Base-by-base conservation (phyloP, 2,888 invertebrate genomes). In the Apomyelois bistriatella region DNA sequence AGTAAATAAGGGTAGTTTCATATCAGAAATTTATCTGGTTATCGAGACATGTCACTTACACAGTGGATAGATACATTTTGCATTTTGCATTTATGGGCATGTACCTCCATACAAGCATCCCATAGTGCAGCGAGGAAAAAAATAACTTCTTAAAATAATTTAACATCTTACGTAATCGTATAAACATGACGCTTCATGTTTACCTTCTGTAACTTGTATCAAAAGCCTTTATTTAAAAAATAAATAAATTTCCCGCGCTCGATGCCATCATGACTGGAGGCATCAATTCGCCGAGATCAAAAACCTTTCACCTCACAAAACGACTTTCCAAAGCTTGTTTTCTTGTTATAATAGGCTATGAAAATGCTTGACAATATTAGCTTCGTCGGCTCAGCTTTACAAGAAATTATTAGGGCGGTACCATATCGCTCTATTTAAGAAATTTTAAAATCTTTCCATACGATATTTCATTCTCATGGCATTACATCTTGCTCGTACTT, bases 331-430 rank as follows among this genome's bases (percentile, higher is more conserved):
- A 49, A 57, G 49, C 52, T 53, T 54, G 52, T 47, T 53, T 49
- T 49, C 54, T 53, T 54, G 46, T 54, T 50, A 52, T 51, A 54
- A 48, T 49, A 50, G 52, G 30, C 52, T 56, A 55, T 55, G 48
- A 58, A 61, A 58, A 56, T 54, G 51, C 58, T 59, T 56, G 57
- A 61, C 58, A 60, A 59, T 61, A 64, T 61, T 61, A 59, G 60
- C 64, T 57, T 54, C 58, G 60, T 59, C 47, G 48, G 1, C 3
- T 40, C 15, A 40, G 43, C 28, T 48, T 41, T 47, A 15, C 32
- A 53, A 43, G 32, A 32, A 40, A 40, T 40, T 46, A 30, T 13
- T 16, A 15, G 32, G 35, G 16, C 9, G 32, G 5, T 4, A 10
- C 3, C 32, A 32, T 8, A 16, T 46, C 16, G 46, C 15, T 3